These are phyloP conservation scores for Aurelia sp. DNA, from an alignment of 30 jellyfish, hydroid and myxozoan species.

Conservation along the genomic window DNA sequence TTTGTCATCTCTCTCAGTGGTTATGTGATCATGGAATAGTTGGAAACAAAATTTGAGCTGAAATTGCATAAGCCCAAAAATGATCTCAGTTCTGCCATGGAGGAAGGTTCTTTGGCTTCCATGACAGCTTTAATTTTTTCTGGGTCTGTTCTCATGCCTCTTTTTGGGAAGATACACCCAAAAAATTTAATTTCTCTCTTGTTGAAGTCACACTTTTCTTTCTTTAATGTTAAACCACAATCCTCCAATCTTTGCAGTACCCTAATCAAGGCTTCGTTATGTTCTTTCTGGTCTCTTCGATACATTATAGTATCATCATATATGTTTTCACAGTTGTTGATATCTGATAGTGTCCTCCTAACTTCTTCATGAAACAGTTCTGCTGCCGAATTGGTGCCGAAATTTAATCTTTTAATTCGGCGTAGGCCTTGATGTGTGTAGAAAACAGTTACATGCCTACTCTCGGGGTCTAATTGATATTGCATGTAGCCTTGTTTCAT, in stretches of 20 bases:
- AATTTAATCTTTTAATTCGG: too few relatives aligned
- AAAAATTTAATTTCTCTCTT: conserved; percentile 9
- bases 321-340: conserved; percentile 2
- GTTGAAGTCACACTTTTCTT: conserved; percentile 16
- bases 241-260: too few relatives aligned
- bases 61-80: too few relatives aligned
- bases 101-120: conserved; percentile 10
- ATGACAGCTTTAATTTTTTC: conserved; percentile 35
- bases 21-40: too few relatives aligned
- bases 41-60: too few relatives aligned
- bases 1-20: too few relatives aligned
- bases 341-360: background rate
- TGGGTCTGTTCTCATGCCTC: conserved; percentile 18
- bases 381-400: too few relatives aligned
- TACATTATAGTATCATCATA: background rate
- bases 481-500: conserved; percentile 62
- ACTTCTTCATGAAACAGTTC: too few relatives aligned
- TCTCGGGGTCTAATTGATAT: too few relatives aligned
- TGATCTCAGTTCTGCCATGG: too few relatives aligned
- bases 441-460: too few relatives aligned
- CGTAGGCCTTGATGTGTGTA: too few relatives aligned
- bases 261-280: background rate
- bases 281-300: conserved; percentile 2
- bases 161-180: conserved; percentile 4
- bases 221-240: background rate